These are phyloP conservation scores for Oryzias woworae DNA, from an alignment of 2,113 vertebrate species.

Conservation along the genomic window DNA sequence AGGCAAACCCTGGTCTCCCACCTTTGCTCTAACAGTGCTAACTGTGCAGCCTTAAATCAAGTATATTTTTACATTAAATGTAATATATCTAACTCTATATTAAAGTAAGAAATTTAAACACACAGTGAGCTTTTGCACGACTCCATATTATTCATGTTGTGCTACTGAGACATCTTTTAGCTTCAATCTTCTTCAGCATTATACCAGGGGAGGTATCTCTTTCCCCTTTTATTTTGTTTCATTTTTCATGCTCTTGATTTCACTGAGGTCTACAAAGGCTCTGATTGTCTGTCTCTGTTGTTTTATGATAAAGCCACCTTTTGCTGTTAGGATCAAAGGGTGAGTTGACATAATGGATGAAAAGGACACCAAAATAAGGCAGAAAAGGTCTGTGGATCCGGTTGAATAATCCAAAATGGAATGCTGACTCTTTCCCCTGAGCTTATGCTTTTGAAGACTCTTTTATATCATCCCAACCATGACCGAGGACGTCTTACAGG, in stretches of 20 bases:
- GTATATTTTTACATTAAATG: too few species aligned
- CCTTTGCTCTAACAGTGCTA: too few species aligned
- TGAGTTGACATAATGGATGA: slow-evolving; percentile 60
- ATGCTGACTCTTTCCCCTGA: slow-evolving; percentile 55
- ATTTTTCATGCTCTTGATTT: slow-evolving; percentile 28
- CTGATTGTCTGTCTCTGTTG: slow-evolving; percentile 56
- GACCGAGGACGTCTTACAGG: slow-evolving; percentile 50
- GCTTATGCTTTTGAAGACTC: slow-evolving; percentile 42
- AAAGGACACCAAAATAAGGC: slow-evolving; percentile 31
- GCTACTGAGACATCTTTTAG: too few species aligned
- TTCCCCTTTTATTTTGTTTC: background rate
- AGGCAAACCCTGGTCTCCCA: too few species aligned
- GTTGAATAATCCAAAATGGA: slow-evolving; percentile 58
- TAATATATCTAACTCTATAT: too few species aligned
- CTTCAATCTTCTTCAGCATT: background rate
- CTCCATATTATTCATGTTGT: too few species aligned
- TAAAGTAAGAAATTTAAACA: too few species aligned
- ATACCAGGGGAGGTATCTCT: background rate
- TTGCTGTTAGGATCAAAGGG: slow-evolving; percentile 63
- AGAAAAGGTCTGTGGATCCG: slow-evolving; percentile 31
- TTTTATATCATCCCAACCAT: slow-evolving; percentile 40
- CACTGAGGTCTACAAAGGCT: slow-evolving; percentile 39
- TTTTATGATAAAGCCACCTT: slow-evolving; percentile 64
- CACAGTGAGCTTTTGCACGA: too few species aligned
- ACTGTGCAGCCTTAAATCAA: too few species aligned